Evolutionary conservation across 2,797 vertebrate species (phyloP), one percentile per base, ranked within the genome.

Genomic region (Lacerta agilis): DNA sequence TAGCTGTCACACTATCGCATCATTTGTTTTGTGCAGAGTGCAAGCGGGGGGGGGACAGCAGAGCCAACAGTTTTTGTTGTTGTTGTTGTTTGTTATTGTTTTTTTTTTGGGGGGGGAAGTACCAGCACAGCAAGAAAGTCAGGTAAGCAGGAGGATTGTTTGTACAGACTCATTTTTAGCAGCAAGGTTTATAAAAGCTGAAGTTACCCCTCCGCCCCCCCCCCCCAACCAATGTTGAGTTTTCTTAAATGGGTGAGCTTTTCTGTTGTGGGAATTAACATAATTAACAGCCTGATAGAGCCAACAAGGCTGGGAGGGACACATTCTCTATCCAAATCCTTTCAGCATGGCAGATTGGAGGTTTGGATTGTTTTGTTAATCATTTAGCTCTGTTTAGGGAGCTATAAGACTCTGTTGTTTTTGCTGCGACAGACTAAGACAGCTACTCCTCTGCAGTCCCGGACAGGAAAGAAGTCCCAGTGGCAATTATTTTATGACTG

Each of bases 111-210:
- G n/a, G n/a, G 87, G 88, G 91, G 96, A 97, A 96, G 94, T 89
- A 97, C 96, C 85, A 96, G 93, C 95, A 88, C 96, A 97, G 96
- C 97, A 96, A 95, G 96, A 97, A 96, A 96, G 90, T 94, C 94
- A 91, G 87, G 45, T 18, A 58, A 41, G 94, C 85, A 1, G 94
- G 93, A 94, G 96, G 93, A 96, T 95, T 96, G 95, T 94, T 97
- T 93, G 94, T 89, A 93, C 80, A 91, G 93, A 91, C 90, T 91
- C 90, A 93, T n/a, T 94, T 96, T 96, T 93, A 94, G 94, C 93
- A 93, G 92, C 88, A 87, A 94, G 92, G 96, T 96, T 95, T 95
- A 94, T 94, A 92, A 95, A 92, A 84, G 89, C 91, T 71, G 91
- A 91, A 90, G 86, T 93, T 95, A 33, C n/a, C n/a, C n/a, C n/a